phyloP scores from a whole-genome alignment of 2,888 invertebrate genomes.

The Scaptodrosophila latifasciaeformis region DNA sequence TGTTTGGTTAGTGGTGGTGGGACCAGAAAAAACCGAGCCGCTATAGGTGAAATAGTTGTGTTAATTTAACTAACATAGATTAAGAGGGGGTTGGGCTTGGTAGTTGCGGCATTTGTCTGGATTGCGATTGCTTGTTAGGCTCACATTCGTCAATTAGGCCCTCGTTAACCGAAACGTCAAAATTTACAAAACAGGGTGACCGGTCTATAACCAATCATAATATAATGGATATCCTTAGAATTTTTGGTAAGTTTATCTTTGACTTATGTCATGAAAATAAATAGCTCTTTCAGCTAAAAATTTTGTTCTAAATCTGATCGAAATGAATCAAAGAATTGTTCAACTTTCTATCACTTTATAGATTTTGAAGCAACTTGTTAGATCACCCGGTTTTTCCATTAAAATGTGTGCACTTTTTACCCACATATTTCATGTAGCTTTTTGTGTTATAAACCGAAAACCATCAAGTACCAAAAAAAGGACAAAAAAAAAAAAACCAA shows the following conservation, averaged over 20 bases:
- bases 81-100: not conserved
- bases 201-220: conserved; percentile 11
- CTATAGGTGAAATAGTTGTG: conserved; percentile 54
- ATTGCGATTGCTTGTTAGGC: conserved; percentile 48
- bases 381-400: not conserved
- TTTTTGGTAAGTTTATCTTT: no score
- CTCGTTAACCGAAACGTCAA: conserved; percentile 28
- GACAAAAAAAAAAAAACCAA: no score
- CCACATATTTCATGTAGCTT: no score
- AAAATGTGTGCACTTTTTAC: not conserved
- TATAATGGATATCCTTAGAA: no score
- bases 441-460: no score
- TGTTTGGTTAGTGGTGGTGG: not conserved
- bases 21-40: not conserved
- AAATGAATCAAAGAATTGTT: no score
- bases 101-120: conserved; percentile 33
- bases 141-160: conserved; percentile 62
- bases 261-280: no score
- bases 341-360: not conserved
- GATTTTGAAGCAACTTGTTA: not conserved
- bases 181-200: conserved; percentile 8
- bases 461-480: no score
- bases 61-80: conserved; percentile 47
- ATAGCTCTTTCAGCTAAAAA: no score
- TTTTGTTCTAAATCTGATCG: no score